Conservation (phyloP, 2,797 vertebrate genomes). For the Ctenochaetus hawaiiensis region DNA sequence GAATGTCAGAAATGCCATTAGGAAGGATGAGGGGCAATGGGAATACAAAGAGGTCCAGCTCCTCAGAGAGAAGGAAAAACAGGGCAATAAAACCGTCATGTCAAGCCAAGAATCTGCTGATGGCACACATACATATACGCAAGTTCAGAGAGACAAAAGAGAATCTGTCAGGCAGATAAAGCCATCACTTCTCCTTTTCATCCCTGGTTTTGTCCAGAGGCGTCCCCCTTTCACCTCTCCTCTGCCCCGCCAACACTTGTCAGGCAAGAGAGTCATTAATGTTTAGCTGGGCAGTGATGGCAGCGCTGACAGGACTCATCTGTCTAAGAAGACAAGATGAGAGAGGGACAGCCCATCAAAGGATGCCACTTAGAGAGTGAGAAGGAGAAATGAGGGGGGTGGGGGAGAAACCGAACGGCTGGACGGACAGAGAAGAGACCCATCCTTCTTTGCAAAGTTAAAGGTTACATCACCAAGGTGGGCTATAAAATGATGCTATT, state of each 20-base stretch:
- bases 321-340: conserved; percentile 80
- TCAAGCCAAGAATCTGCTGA: conserved; percentile 88
- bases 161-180: conserved; percentile 80
- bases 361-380: conserved; percentile 66
- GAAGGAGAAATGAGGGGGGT: conserved; percentile 31
- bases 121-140: conserved; percentile 84
- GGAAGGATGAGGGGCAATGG: conserved; percentile 79
- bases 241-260: conserved; percentile 75
- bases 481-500: conserved; percentile 75
- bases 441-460: conserved; percentile 63
- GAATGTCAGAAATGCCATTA: conserved; percentile 80
- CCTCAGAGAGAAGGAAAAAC: conserved; percentile 77
- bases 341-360: conserved; percentile 78
- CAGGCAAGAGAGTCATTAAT: conserved; percentile 83
- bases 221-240: conserved; percentile 77
- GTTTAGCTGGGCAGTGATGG: conserved; percentile 82
- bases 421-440: conserved; percentile 44
- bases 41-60: conserved; percentile 77
- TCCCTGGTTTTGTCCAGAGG: conserved; percentile 80
- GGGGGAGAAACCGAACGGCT: neutral
- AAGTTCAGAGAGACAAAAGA: conserved; percentile 79
- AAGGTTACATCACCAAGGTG: conserved; percentile 79
- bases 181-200: conserved; percentile 81
- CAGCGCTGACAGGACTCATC: conserved; percentile 82
- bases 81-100: conserved; percentile 82